These are phyloP conservation scores for Nymphalis urticae DNA, from an alignment of 2,888 invertebrate genomes.

Conservation along the genomic window DNA sequence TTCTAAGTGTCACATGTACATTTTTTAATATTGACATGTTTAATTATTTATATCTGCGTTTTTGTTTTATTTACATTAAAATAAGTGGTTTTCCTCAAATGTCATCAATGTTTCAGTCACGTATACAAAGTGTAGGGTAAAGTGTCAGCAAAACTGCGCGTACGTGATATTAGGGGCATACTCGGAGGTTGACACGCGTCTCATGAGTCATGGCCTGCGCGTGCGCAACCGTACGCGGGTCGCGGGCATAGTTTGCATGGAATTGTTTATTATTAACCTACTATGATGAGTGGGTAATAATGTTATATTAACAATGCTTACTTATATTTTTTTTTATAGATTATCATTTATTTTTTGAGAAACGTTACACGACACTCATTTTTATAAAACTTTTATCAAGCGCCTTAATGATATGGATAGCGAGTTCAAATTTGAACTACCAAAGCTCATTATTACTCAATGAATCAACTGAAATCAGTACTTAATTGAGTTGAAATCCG, in stretches of 20 bases:
- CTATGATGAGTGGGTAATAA: not conserved
- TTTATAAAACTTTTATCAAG: no score
- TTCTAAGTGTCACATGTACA: not conserved
- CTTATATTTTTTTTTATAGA: not conserved
- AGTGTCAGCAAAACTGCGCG: constrained; percentile 31
- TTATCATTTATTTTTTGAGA: not conserved
- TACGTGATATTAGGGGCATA: constrained; percentile 37
- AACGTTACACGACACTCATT: not conserved
- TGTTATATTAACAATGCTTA: not conserved
- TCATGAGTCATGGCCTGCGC: constrained; percentile 32
- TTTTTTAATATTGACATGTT: constrained; percentile 12
- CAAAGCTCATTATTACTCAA: no score
- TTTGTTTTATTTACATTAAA: constrained; percentile 17
- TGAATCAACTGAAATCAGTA: no score
- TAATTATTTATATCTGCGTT: constrained; percentile 9
- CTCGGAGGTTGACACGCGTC: constrained; percentile 31
- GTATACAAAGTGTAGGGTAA: constrained; percentile 37
- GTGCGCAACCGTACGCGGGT: constrained; percentile 20
- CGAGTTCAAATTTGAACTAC: no score
- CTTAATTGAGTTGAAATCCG: no score
- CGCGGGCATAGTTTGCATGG: constrained; percentile 14
- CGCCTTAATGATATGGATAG: no score
- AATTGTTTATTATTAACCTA: constrained; percentile 9
- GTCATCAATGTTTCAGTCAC: constrained; percentile 32
- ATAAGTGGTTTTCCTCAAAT: constrained; percentile 40